Base-by-base conservation (phyloP, 2,888 invertebrate species). In the Chymomyza procnemis region DNA sequence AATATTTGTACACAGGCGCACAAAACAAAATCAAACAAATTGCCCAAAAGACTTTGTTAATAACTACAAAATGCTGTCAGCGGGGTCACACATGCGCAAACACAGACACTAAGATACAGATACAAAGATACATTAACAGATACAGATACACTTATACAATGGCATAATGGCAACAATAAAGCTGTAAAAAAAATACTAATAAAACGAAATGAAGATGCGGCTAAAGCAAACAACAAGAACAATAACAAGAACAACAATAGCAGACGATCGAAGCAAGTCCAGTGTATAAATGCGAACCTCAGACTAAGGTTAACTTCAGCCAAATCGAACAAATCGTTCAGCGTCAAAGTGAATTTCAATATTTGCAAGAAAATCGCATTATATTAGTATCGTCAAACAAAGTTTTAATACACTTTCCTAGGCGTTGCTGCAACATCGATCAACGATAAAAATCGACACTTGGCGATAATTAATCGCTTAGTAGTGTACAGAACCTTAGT, bases 231-330 rank as follows among this genome's bases (percentile, higher is more conserved):
- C 26, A 64, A 18, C 60, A 56, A 62, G 50, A 67, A 64, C 66
- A 52, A 26, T 48, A 59, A 63, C 60, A 21, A 66, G 70, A 75
- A 68, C 64, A 66, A 63, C 64, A 78, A 78, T 18, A 50, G 19
- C 14, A 80, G 66, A 65, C 66, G 63, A 50, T n/a, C 67, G 56
- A 70, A 84, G 70, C 76, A 79, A 72, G 64, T 73, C 76, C 67
- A 67, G 61, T 4, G 26, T 1, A 26, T 26, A 63, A 58, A 55
- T 52, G 58, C 50, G 16, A 52, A 71, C 62, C 41, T 50, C 26
- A 19, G 50, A 58, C 12, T 34, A 18, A 58, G 19, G 41, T 16
- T 26, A 26, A 26, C 12, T 26, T 14, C 56, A 30, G n/a, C n/a
- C n/a, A 54, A 14, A 54, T 12, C 54, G 19, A 54, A 21, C 5